A percentile compares a stretch with the other conserved stretches of the same genome.
phyloP scores from a whole-genome alignment of 2,113 vertebrate genomes.

The Sciurus niger region DNA sequence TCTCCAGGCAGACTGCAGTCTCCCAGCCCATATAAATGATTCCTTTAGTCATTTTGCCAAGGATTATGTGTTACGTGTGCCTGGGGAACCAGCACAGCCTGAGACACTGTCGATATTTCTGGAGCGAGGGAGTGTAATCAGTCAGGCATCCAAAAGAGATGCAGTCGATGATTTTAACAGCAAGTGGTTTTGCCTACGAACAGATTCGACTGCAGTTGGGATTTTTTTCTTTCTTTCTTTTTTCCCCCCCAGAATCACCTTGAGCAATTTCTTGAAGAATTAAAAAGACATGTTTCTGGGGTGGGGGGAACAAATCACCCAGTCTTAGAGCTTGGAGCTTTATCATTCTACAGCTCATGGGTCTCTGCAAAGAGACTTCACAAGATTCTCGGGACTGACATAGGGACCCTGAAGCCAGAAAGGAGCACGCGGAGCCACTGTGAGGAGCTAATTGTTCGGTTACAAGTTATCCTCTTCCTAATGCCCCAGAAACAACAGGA shows the following conservation, averaged over 20 bases:
- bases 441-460: conserved; percentile 29
- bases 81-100: conserved; percentile 75
- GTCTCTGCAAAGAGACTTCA: conserved; percentile 84
- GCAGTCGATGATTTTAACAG: conserved; percentile 83
- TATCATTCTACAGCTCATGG: conserved; percentile 80
- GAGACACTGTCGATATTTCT: conserved; percentile 77
- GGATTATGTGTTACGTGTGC: conserved; percentile 73
- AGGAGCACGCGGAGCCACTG: neutral
- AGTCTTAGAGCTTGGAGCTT: conserved; percentile 74
- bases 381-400: conserved; percentile 75
- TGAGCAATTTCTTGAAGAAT: conserved; percentile 85
- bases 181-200: conserved; percentile 82
- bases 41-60: conserved; percentile 81
- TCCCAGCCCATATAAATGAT: conserved; percentile 81
- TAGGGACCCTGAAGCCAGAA: conserved; percentile 56
- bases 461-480: conserved; percentile 75
- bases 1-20: conserved; percentile 74
- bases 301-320: conserved; percentile 82
- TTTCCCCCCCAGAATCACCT: conserved; percentile 71
- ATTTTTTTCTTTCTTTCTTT: conserved; percentile 43
- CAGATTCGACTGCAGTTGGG: conserved; percentile 70
- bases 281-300: conserved; percentile 81
- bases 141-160: conserved; percentile 73
- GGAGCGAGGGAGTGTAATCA: conserved; percentile 51
- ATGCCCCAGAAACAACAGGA: conserved; percentile 52